phyloP scores from a whole-genome alignment of 2,113 vertebrate species.

The Poeciliopsis turrubarensis region DNA sequence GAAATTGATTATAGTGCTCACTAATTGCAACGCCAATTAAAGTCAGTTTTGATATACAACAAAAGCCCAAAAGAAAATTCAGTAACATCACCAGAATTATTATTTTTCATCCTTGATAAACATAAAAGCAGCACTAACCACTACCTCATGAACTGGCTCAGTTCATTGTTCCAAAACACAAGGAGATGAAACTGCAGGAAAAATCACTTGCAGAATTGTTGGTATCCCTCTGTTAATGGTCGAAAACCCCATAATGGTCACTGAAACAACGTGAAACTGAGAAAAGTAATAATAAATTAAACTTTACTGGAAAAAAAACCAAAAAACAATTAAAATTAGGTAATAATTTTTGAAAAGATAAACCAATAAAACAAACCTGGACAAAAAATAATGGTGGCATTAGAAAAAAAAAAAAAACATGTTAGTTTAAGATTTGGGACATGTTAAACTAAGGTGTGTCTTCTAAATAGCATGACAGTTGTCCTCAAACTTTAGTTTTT shows the following conservation, averaged over 20 bases:
- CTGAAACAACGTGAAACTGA: too few relatives aligned
- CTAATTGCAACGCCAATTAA: conserved; percentile 22
- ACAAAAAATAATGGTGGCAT: too few relatives aligned
- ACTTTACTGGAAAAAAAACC: too few relatives aligned
- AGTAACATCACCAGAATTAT: conserved; percentile 11
- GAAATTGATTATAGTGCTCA: conserved; percentile 17
- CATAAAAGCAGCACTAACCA: background rate
- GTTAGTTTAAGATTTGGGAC: background rate
- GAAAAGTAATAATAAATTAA: too few relatives aligned
- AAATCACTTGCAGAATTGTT: too few relatives aligned
- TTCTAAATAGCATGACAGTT: background rate
- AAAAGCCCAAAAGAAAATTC: conserved; percentile 35
- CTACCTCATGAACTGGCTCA: too few relatives aligned
- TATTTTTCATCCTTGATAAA: conserved; percentile 19
- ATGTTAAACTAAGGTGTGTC: background rate
- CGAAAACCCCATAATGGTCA: too few relatives aligned
- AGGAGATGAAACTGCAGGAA: too few relatives aligned
- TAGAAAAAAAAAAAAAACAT: background rate
- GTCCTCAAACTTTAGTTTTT: background rate
- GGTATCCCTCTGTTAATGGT: too few relatives aligned
- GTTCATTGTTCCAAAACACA: background rate
- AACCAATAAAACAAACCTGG: too few relatives aligned
- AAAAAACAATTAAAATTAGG: too few relatives aligned
- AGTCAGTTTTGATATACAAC: conserved; percentile 22
- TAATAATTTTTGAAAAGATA: too few relatives aligned